Base-by-base conservation (phyloP, 1,140 invertebrate species). In the Leptinotarsa texana region DNA sequence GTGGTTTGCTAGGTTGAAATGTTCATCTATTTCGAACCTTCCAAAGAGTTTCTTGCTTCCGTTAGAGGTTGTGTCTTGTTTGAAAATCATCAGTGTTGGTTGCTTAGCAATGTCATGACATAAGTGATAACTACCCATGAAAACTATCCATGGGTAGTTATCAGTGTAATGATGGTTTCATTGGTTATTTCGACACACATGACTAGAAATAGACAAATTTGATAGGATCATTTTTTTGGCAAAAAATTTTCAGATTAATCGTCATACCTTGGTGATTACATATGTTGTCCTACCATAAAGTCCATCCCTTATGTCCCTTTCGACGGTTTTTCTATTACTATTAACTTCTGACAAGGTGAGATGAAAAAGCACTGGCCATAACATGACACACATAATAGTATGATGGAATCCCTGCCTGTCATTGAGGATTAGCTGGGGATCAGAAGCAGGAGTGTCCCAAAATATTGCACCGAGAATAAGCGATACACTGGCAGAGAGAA, bases 391-490 rank as follows among this genome's bases (percentile, higher is more conserved):
- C 87, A 95, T 90, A 70, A 94, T 90, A n/a, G 91, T 88, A 80
- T 96, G 95, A 84, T 96, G 93, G 82, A 94, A 96, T 2, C 94
- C 94, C 48, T 66, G 69, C 69, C 95, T 89, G 83, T 95, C 93
- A 80, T 92, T 91, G 72, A 93, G 88, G 42, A 88, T 88, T 63
- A 94, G 81, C 86, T 93, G 90, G 0, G 89, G 88, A 84, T 93
- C 92, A 13, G 92, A 89, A n/a, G 89, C 85, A 4, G 94, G 92
- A 1, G 96, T 89, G 80, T 96, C 94, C 94, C 94, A 96, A 84
- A 94, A 98, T 69, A 97, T 91, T 75, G 92, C 92, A 48, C 96
- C 96, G n/a, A 94, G 90, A 66, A 94, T 87, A 5, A 97, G 87
- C 1, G 95, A 96, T 77, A 97, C 87, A 72, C 92, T 88, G 0